Evolutionary conservation across 2,113 vertebrate species (phyloP).

Genomic region (Lasiurus cinereus): DNA sequence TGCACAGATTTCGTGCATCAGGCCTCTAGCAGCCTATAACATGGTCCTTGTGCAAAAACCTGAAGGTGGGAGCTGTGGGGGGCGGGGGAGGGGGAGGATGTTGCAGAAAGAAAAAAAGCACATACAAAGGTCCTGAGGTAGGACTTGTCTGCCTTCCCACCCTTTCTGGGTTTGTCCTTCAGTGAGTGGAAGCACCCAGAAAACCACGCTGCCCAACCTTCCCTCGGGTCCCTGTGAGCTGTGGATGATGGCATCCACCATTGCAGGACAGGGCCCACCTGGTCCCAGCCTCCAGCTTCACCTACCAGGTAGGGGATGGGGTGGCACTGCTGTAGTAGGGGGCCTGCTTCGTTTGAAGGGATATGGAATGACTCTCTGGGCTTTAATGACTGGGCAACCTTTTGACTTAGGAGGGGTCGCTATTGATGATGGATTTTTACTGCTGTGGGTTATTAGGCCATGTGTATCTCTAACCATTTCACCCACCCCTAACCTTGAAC

Average conservation of each 20-base stretch:
- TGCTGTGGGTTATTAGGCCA: not conserved
- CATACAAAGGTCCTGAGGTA: not conserved
- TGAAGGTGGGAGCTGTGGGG: not conserved
- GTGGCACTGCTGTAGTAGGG: not conserved
- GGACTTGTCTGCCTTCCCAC: not conserved
- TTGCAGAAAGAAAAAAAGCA: not conserved
- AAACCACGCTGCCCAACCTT: conserved; percentile 50
- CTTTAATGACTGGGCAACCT: not conserved
- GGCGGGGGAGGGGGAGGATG: not conserved
- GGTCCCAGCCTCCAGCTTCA: conserved; percentile 71
- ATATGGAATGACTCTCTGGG: not conserved
- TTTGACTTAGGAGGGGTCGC: too few species aligned
- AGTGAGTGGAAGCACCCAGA: conserved; percentile 76
- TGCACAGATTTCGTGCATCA: too few species aligned
- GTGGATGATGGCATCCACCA: conserved; percentile 79
- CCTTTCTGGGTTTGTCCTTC: conserved; percentile 35
- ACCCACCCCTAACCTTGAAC: not conserved
- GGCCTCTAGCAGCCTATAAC: too few species aligned
- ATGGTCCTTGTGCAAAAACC: not conserved
- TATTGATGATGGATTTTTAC: not conserved
- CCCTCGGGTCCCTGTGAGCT: conserved; percentile 70
- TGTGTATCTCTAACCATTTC: not conserved
- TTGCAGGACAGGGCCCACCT: conserved; percentile 73
- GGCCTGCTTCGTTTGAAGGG: too few species aligned
- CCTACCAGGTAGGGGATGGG: conserved; percentile 72